These are phyloP conservation scores for Intellagama lesueurii DNA, from an alignment of 2,797 vertebrate genomes.

Conservation along the genomic window DNA sequence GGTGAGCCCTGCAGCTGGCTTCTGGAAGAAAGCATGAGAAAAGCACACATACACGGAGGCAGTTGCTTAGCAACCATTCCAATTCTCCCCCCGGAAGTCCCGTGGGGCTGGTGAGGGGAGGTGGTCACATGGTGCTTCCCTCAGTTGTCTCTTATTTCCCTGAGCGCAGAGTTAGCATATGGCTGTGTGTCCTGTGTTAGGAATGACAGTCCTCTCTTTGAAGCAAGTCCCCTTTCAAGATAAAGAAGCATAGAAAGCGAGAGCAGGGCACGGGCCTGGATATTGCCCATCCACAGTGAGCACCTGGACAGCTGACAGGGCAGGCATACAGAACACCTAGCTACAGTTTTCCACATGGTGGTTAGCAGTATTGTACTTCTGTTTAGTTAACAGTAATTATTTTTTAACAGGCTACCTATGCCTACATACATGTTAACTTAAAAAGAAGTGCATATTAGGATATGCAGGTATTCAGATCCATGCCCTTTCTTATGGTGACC, in stretches of 20 bases:
- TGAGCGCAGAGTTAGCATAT: neutral
- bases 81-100: neutral
- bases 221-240: neutral
- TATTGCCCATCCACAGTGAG: too few species aligned
- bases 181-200: neutral
- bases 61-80: slow-evolving; percentile 1
- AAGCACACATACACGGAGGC: neutral
- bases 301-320: neutral
- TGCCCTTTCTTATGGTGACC: too few species aligned
- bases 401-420: too few species aligned
- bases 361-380: too few species aligned
- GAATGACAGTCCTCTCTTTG: neutral
- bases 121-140: neutral
- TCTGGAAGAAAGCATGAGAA: neutral
- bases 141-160: too few species aligned
- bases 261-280: neutral
- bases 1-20: neutral
- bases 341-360: too few species aligned
- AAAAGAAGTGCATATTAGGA: too few species aligned
- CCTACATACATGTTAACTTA: too few species aligned
- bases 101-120: neutral
- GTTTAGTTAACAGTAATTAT: too few species aligned
- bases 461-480: too few species aligned
- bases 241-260: neutral
- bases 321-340: neutral